Base-by-base conservation (phyloP, 2,113 vertebrate species). In the Syrrhaptes paradoxus region DNA sequence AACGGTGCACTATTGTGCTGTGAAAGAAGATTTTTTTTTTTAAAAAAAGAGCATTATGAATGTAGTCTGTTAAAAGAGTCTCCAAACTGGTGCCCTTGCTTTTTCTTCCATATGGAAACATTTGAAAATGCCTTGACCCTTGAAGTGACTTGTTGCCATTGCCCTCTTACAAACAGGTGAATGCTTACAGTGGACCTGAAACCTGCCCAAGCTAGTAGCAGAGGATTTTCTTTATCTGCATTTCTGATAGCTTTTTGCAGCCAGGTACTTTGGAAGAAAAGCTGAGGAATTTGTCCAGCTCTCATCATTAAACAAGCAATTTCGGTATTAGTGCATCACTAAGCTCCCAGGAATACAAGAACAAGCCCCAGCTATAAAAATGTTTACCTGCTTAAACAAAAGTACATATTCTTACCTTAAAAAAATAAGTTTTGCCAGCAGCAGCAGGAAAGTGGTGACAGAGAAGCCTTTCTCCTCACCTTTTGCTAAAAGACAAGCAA, bases 21-120 rank as follows among this genome's bases (percentile, higher is more conserved):
- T 95, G 22, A 59, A 90, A 86, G 49, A 89, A 75, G 36, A 59
- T 16, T 19, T 71, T 77, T 32, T 90, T 90, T 13, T 0, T 48
- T 10, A 6, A 6, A 45, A 25, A 43, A 66, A 4, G 7, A 20
- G 15, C 45, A 45, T 83, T 58, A 29, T 0, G 0, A 88, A 14
- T 26, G 10, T 61, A 4, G 2, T 58, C 31, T 84, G 8, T 74
- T 84, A 55, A 10, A 29, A 32, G 29, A 62, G 25, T 52, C 68
- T 80, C 22, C 41, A 71, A 51, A 88, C 21, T 14, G 24, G 9
- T 87, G 49, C 13, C 32, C 11, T n/a, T 32, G 41, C 25, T 63
- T 18, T 4, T 20, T 48, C 22, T 82, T 36, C 66, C 41, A 29
- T 31, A 55, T 88, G 63, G 59, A 90, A 83, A 75, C 41, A 29